These are phyloP conservation scores for Formica exsecta DNA, from an alignment of 1,140 invertebrate species.

Conservation along the genomic window DNA sequence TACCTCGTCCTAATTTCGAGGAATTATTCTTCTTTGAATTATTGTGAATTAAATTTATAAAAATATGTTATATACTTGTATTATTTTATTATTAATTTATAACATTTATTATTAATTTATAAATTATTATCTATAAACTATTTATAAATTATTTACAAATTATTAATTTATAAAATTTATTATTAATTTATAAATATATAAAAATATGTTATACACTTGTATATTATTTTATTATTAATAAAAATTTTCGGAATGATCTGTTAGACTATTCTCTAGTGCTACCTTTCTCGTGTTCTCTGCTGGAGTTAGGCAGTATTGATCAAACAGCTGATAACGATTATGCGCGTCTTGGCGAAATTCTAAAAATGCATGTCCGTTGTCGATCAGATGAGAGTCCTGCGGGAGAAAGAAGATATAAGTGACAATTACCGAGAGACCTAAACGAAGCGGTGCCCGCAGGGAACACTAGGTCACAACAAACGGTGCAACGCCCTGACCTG, in stretches of 20 bases:
- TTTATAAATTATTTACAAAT: not conserved
- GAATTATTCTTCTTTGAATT: not conserved
- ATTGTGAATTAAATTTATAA: not conserved
- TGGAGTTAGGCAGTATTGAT: constrained; percentile 61
- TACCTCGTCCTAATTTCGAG: not conserved
- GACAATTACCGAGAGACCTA: not conserved
- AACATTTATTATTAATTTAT: not conserved
- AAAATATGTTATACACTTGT: not conserved
- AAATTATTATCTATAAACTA: not conserved
- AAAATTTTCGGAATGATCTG: not conserved
- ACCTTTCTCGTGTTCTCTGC: not conserved
- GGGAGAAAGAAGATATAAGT: not conserved
- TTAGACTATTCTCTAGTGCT: not conserved
- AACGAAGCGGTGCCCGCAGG: constrained; percentile 43
- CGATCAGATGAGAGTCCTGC: constrained; percentile 3
- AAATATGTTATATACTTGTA: not conserved
- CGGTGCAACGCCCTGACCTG: constrained; percentile 81
- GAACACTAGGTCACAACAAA: constrained; percentile 80
- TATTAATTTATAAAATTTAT: too few species aligned
- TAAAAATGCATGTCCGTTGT: constrained; percentile 5
- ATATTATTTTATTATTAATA: not conserved
- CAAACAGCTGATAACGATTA: constrained; percentile 65
- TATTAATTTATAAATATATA: not conserved
- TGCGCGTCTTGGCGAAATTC: constrained; percentile 5
- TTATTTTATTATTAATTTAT: too few species aligned